A percentile compares a stretch with the other conserved stretches of the same genome.
phyloP scores from a whole-genome alignment of 2,113 vertebrate genomes.

The Ptyas mucosa region DNA sequence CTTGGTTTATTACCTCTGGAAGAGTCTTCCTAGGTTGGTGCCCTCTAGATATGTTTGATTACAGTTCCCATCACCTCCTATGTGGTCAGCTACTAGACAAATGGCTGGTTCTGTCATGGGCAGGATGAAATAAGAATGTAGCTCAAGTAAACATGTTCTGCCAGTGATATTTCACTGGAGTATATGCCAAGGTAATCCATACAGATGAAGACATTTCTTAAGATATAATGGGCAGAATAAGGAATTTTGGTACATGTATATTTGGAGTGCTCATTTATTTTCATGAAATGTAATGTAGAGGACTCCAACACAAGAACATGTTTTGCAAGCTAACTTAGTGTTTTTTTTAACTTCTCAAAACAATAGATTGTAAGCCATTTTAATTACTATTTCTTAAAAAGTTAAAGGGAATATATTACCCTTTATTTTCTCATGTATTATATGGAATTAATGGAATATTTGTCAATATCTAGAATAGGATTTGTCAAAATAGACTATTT shows the following conservation, averaged over 20 bases:
- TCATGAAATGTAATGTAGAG: background rate
- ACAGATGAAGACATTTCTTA: background rate
- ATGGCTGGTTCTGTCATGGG: background rate
- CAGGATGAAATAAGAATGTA: background rate
- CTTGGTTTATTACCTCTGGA: background rate
- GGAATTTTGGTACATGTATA: background rate
- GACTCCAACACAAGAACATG: background rate
- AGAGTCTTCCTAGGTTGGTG: background rate
- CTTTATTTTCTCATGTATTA: background rate
- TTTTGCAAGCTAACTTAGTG: background rate
- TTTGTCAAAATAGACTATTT: background rate
- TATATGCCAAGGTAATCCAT: background rate
- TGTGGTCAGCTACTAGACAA: background rate
- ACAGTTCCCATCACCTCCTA: background rate
- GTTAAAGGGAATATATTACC: background rate
- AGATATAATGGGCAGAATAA: background rate
- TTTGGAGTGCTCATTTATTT: background rate
- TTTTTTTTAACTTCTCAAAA: background rate
- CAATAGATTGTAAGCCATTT: background rate
- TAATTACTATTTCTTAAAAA: background rate
- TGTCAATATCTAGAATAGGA: background rate
- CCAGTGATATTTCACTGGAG: background rate
- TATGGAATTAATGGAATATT: background rate
- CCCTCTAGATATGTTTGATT: background rate
- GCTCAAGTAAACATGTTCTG: background rate